Percentiles rank a stretch among this genome's conserved stretches.
Conservation (phyloP, 2,113 vertebrate genomes). For the Peromyscus maniculatus region DNA sequence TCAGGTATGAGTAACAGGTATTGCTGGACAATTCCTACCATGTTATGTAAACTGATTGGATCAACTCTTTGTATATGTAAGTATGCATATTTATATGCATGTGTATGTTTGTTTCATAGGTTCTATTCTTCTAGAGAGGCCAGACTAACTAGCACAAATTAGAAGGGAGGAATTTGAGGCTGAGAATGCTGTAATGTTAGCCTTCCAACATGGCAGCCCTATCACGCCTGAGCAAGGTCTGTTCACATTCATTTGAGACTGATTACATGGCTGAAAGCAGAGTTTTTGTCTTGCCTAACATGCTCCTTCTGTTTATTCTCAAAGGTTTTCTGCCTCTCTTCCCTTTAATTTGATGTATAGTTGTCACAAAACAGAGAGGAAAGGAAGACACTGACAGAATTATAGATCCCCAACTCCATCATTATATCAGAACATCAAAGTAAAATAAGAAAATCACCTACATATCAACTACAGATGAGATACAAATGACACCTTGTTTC, state of each 20-base stretch:
- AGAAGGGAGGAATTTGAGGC: background rate
- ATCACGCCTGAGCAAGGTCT: background rate
- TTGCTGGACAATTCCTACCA: background rate
- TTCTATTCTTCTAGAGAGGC: background rate
- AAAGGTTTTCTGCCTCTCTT: background rate
- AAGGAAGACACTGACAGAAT: background rate
- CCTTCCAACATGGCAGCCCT: rapidly evolving
- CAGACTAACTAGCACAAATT: background rate
- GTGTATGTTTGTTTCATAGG: background rate
- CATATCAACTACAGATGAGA: background rate
- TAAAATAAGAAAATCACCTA: background rate
- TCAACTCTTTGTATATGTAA: background rate
- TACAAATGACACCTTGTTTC: background rate
- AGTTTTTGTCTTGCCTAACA: background rate
- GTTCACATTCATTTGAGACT: background rate
- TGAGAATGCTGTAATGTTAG: background rate
- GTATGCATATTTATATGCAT: too few relatives aligned
- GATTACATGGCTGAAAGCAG: background rate
- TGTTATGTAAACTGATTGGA: background rate
- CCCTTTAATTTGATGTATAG: background rate
- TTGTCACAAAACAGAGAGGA: background rate
- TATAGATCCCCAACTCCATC: background rate
- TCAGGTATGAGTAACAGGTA: background rate
- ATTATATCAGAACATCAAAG: background rate
- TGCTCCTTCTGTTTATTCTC: background rate